A percentile compares a stretch with the other conserved stretches of the same genome.
Evolutionary conservation across 1,140 invertebrate genomes (phyloP).

Genomic region (Zaprionus lachaisei): DNA sequence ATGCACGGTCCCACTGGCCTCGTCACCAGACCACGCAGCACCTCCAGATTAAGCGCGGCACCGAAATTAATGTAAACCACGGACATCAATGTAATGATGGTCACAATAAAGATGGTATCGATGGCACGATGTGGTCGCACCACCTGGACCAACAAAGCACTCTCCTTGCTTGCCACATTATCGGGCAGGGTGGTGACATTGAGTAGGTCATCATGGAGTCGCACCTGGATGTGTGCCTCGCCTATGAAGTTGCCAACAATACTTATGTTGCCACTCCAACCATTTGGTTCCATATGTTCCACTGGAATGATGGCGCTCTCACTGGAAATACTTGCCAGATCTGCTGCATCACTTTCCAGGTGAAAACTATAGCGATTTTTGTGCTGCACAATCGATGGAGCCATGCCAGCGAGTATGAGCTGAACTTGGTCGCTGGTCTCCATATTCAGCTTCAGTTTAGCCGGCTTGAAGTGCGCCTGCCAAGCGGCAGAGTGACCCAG

Average conservation of each 20-base stretch:
- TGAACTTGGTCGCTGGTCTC: conserved; percentile 29
- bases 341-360: conserved; percentile 34
- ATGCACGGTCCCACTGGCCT: conserved; percentile 92
- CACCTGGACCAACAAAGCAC: conserved; percentile 85
- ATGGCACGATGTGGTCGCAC: conserved; percentile 87
- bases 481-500: conserved; percentile 32
- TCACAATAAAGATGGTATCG: conserved; percentile 91
- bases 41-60: conserved; percentile 92
- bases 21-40: conserved; percentile 89
- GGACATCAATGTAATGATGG: conserved; percentile 91
- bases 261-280: conserved; percentile 59
- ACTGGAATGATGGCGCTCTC: conserved; percentile 52
- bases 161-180: conserved; percentile 41
- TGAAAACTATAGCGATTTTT: conserved; percentile 58
- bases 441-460: conserved; percentile 45
- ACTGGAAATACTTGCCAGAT: conserved; percentile 56
- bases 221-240: conserved; percentile 55
- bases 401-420: conserved; percentile 36
- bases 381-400: conserved; percentile 10
- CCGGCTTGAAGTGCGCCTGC: conserved; percentile 57
- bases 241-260: conserved; percentile 64
- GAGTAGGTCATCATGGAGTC: conserved; percentile 32
- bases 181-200: conserved; percentile 45
- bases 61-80: conserved; percentile 97
- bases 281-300: conserved; percentile 12